Percentiles rank a stretch among this genome's conserved stretches.
Conservation (phyloP, 2,797 vertebrate species). For the Poecile montanus region DNA sequence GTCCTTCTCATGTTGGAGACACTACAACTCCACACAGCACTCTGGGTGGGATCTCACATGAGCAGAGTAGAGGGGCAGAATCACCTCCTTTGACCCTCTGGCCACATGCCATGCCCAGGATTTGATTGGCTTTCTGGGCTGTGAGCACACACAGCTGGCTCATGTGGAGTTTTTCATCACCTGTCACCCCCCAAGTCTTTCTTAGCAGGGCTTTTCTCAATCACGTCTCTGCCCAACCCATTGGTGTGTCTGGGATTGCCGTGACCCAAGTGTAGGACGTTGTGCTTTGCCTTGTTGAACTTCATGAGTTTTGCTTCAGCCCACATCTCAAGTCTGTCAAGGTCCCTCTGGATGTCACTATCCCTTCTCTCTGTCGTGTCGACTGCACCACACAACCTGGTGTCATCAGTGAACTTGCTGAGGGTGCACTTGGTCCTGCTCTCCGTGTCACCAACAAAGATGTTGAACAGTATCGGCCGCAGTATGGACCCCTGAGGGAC, state of each 20-base stretch:
- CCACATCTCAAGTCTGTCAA: background rate
- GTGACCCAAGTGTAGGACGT: background rate
- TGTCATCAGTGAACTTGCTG: background rate
- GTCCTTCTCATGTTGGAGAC: background rate
- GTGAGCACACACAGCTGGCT: background rate
- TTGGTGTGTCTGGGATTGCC: background rate
- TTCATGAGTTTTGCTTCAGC: background rate
- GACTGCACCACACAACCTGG: background rate
- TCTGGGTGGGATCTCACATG: background rate
- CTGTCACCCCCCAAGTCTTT: background rate
- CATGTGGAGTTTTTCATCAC: background rate
- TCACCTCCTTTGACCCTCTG: background rate
- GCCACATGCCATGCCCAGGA: background rate
- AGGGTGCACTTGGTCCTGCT: background rate
- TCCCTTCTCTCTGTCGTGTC: background rate
- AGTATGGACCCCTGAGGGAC: background rate
- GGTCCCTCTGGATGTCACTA: background rate
- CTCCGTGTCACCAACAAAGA: background rate
- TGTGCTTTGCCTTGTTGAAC: background rate
- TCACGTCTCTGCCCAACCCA: background rate
- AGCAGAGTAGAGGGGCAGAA: background rate
- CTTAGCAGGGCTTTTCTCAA: background rate
- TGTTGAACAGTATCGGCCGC: background rate
- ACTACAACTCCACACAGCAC: background rate
- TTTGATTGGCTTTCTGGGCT: background rate